Conservation (phyloP, 2,113 vertebrate genomes). For the Cairina moschata region DNA sequence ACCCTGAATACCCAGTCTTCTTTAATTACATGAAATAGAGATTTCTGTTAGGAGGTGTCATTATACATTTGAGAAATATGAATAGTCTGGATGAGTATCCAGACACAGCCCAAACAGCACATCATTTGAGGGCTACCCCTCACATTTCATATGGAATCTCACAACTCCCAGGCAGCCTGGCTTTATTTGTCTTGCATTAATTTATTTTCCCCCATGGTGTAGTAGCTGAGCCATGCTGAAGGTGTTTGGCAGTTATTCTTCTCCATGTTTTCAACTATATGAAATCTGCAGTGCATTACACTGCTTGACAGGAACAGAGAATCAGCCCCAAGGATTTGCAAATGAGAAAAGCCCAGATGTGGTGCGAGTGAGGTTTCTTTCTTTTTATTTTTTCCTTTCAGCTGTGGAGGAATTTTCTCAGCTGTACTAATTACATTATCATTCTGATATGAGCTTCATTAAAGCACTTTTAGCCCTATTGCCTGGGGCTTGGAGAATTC, state of each 20-base stretch:
- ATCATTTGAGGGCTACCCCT: background rate
- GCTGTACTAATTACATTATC: background rate
- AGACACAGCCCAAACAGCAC: background rate
- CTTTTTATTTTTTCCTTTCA: background rate
- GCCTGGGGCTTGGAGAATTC: background rate
- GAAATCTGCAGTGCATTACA: background rate
- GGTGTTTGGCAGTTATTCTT: background rate
- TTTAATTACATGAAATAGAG: background rate
- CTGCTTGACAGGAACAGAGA: slow-evolving; percentile 1
- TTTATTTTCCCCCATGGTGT: background rate
- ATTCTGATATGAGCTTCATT: slow-evolving; percentile 12
- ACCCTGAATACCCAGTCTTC: background rate
- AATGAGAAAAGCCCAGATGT: slow-evolving; percentile 9
- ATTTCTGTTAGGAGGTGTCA: background rate
- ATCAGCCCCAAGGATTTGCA: background rate
- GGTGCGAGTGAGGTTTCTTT: background rate
- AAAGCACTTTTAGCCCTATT: background rate
- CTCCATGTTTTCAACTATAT: background rate
- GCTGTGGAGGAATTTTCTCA: background rate
- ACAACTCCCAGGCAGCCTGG: background rate
- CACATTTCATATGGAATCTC: background rate
- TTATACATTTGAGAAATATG: background rate
- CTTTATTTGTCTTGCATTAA: background rate
- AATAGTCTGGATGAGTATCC: too few relatives aligned
- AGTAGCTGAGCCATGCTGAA: background rate